Percentiles rank a stretch among this genome's conserved stretches.
Evolutionary conservation across 2,797 vertebrate genomes (phyloP).

Genomic region (Muscicapa comitata): DNA sequence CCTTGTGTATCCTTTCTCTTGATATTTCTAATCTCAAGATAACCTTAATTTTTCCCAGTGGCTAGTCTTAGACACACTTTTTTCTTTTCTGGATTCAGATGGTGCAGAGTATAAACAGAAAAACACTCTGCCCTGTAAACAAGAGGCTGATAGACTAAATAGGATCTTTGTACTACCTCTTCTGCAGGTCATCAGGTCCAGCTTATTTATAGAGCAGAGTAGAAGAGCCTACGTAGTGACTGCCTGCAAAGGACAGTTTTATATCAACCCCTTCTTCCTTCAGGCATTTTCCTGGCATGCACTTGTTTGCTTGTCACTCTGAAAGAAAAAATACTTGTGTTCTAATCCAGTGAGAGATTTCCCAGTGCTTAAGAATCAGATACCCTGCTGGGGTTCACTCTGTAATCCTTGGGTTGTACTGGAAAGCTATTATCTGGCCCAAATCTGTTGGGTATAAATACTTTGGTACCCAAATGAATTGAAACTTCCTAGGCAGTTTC

Average conservation of each 20-base stretch:
- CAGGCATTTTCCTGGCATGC: not conserved
- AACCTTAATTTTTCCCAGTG: not conserved
- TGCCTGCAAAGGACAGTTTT: not conserved
- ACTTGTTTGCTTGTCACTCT: not conserved
- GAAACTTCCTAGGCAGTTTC: conserved; percentile 7
- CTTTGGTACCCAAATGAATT: conserved; percentile 8
- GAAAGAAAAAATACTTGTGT: not conserved
- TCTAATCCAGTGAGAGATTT: not conserved
- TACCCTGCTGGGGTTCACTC: not conserved
- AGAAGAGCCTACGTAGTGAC: not conserved
- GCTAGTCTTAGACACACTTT: not conserved
- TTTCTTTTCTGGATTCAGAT: not conserved
- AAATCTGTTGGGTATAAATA: not conserved
- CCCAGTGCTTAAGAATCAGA: not conserved
- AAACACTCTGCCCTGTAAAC: not conserved
- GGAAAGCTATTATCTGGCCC: conserved; percentile 4
- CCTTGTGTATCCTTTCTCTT: not conserved
- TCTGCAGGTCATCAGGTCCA: not conserved
- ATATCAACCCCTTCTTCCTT: not conserved
- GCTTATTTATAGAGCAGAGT: not conserved
- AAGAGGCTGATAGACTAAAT: not conserved
- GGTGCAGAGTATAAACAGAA: not conserved
- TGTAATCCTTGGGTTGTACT: not conserved
- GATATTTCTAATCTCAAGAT: not conserved
- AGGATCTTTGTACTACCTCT: not conserved